phyloP scores from a whole-genome alignment of 2,113 vertebrate genomes.

The Galemys pyrenaicus region DNA sequence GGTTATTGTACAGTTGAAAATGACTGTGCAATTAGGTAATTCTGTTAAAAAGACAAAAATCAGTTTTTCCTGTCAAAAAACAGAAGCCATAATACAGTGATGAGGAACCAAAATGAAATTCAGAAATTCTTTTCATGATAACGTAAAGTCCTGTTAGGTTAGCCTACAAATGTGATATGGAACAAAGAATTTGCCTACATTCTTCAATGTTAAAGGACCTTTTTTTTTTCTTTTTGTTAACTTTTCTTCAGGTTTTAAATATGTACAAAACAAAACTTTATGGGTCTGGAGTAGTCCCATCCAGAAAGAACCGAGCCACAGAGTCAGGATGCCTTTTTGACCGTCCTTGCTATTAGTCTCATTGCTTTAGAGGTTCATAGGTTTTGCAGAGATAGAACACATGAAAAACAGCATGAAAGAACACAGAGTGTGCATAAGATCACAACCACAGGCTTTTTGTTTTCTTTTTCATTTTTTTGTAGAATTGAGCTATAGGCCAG shows the following conservation, averaged over 20 bases:
- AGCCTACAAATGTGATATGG: not conserved
- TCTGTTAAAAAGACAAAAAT: slow-evolving; percentile 41
- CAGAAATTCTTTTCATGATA: slow-evolving; percentile 53
- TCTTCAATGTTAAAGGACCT: not conserved
- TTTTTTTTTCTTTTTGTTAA: not conserved
- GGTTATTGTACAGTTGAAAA: slow-evolving; percentile 55
- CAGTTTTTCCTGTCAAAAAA: slow-evolving; percentile 59
- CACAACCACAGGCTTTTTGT: not conserved
- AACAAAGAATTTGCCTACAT: not conserved
- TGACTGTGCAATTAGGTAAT: slow-evolving; percentile 59
- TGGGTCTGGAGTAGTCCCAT: not conserved
- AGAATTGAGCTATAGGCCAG: too few relatives aligned
- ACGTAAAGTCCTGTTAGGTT: not conserved
- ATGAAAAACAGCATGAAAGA: not conserved
- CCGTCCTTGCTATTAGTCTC: not conserved
- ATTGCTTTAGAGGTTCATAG: not conserved
- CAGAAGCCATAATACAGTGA: slow-evolving; percentile 54
- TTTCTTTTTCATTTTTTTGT: too few relatives aligned
- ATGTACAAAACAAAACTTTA: not conserved
- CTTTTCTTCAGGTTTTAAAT: not conserved
- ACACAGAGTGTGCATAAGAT: not conserved
- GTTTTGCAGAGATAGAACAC: not conserved
- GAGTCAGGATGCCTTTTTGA: not conserved
- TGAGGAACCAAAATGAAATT: slow-evolving; percentile 60
- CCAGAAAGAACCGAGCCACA: slow-evolving; percentile 14